These are phyloP conservation scores for Hesperia comma DNA, from an alignment of 2,888 invertebrate species.

Conservation along the genomic window DNA sequence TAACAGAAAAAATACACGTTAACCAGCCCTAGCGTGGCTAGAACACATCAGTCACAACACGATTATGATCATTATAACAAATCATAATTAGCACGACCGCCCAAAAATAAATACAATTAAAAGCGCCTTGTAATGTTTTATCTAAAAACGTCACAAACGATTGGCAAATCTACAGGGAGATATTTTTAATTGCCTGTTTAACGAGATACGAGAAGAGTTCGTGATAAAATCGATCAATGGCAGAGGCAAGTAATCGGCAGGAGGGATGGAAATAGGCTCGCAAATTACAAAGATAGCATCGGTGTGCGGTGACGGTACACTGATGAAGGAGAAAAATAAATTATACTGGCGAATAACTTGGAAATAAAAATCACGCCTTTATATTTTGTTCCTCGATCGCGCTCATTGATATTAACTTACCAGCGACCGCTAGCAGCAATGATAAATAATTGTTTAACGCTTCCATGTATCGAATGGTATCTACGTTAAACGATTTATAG, in stretches of 20 bases:
- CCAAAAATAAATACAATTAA: not conserved
- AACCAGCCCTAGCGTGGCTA: too few species aligned
- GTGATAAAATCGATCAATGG: slow-evolving; percentile 54
- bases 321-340: slow-evolving; percentile 19
- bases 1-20: too few species aligned
- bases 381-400: too few species aligned
- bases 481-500: too few species aligned
- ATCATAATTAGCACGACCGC: not conserved
- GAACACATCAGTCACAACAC: too few species aligned
- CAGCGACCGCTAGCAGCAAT: too few species aligned
- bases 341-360: slow-evolving; percentile 5
- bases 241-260: slow-evolving; percentile 58
- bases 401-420: too few species aligned
- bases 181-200: slow-evolving; percentile 28
- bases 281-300: slow-evolving; percentile 70
- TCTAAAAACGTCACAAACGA: slow-evolving; percentile 8
- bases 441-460: too few species aligned
- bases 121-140: not conserved
- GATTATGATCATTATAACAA: too few species aligned
- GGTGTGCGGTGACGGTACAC: slow-evolving; percentile 37
- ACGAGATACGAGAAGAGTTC: slow-evolving; percentile 25
- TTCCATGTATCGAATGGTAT: too few species aligned
- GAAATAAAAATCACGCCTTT: not conserved
- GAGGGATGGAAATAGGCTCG: slow-evolving; percentile 57
- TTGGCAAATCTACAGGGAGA: slow-evolving; percentile 8